Evolutionary conservation across 2,113 vertebrate genomes (phyloP).

Genomic region (Pipra filicauda): DNA sequence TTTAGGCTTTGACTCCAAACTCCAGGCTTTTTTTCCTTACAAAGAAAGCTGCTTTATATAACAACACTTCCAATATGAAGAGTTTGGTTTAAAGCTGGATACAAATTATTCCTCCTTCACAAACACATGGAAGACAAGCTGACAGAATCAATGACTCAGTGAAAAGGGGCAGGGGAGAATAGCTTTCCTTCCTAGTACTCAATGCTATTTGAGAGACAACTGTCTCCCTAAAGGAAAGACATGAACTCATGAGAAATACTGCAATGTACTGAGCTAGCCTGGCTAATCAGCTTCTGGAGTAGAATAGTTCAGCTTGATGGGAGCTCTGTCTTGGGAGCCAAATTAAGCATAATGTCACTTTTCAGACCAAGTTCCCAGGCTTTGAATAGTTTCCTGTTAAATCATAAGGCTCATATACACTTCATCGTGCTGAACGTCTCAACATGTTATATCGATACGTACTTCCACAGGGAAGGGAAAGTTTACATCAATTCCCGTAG

Average conservation of each 20-base stretch:
- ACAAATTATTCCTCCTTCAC: neutral
- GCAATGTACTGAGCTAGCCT: neutral
- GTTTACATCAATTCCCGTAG: neutral
- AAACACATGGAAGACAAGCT: neutral
- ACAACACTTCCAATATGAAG: neutral
- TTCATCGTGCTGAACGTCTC: neutral
- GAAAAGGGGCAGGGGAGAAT: neutral
- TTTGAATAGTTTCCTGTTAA: constrained; percentile 38
- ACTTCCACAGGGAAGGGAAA: neutral
- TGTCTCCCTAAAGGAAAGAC: neutral
- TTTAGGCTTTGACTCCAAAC: neutral
- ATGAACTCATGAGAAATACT: neutral
- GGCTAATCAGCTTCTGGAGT: neutral
- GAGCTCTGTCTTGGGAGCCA: neutral
- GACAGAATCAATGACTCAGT: neutral
- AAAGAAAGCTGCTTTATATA: neutral
- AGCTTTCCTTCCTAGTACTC: neutral
- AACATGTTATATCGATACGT: neutral
- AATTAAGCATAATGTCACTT: constrained; percentile 39
- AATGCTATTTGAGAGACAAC: neutral
- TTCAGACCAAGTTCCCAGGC: constrained; percentile 41
- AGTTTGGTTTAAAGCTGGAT: neutral
- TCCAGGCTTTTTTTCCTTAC: neutral
- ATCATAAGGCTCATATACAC: neutral
- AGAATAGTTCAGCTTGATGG: neutral